A percentile compares a stretch with the other conserved stretches of the same genome.
Evolutionary conservation across 1,140 invertebrate genomes (phyloP).

Genomic region (Coboldia fuscipes): DNA sequence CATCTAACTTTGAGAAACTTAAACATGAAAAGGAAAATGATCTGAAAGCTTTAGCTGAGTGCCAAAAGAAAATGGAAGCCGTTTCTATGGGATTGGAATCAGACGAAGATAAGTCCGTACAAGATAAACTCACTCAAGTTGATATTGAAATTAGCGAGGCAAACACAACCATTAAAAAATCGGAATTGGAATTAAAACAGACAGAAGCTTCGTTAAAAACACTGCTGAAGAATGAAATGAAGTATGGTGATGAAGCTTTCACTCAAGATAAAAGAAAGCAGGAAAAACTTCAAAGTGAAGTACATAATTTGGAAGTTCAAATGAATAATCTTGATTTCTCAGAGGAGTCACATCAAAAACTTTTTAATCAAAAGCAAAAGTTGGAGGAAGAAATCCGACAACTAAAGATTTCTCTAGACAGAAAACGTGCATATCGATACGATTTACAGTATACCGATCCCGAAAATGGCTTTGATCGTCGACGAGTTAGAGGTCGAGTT

Average conservation of each 20-base stretch:
- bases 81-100: constrained; percentile 61
- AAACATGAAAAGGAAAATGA: constrained; percentile 43
- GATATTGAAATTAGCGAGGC: constrained; percentile 50
- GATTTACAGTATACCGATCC: constrained; percentile 58
- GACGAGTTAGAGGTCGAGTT: constrained; percentile 58
- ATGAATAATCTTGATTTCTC: constrained; percentile 34
- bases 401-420: constrained; percentile 9
- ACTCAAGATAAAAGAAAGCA: constrained; percentile 43
- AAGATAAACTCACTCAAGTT: no score
- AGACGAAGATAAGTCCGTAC: no score
- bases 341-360: constrained; percentile 34
- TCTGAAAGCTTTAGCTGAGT: constrained; percentile 39
- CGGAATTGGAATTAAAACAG: constrained; percentile 54
- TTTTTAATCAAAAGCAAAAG: constrained; percentile 27
- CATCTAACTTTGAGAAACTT: constrained; percentile 45
- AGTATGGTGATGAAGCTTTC: constrained; percentile 46
- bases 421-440: constrained; percentile 26
- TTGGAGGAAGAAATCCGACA: constrained; percentile 28
- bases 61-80: constrained; percentile 63
- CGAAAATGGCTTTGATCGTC: constrained; percentile 50
- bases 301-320: constrained; percentile 29
- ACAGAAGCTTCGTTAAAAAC: constrained; percentile 40
- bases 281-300: constrained; percentile 34
- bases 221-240: constrained; percentile 43
- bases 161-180: constrained; percentile 59